Evolutionary conservation across 1,140 invertebrate species (phyloP).

Genomic region (Leptinotarsa lineolata): DNA sequence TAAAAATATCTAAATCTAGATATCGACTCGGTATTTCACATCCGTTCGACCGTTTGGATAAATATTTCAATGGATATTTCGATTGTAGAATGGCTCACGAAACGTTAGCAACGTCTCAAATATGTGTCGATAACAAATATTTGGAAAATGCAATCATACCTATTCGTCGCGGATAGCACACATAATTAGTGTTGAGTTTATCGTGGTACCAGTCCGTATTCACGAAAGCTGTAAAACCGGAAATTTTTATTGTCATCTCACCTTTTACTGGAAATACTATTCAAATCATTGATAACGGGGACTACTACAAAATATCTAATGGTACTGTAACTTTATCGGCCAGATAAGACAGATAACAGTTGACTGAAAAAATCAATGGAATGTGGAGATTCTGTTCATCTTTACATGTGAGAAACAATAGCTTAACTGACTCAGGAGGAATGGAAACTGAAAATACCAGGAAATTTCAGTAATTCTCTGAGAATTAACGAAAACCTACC

Average conservation of each 20-base stretch:
- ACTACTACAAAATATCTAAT: too few species aligned
- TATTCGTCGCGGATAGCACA: not conserved
- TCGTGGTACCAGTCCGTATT: not conserved
- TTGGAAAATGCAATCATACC: not conserved
- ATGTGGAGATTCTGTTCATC: too few species aligned
- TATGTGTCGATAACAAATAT: conserved; percentile 3
- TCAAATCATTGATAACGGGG: too few species aligned
- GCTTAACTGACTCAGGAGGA: too few species aligned
- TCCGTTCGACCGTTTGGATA: conserved; percentile 6
- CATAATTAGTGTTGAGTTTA: not conserved
- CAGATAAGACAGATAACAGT: too few species aligned
- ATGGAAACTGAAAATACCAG: too few species aligned
- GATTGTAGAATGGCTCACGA: not conserved
- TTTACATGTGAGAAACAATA: too few species aligned
- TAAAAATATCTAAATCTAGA: conserved; percentile 18
- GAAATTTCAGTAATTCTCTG: too few species aligned
- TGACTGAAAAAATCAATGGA: too few species aligned
- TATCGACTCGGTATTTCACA: not conserved
- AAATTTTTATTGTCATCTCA: not conserved
- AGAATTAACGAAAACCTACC: too few species aligned
- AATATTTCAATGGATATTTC: not conserved
- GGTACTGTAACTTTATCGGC: too few species aligned
- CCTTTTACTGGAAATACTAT: not conserved
- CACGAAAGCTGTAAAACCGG: conserved; percentile 1
- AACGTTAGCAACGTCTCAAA: not conserved